Base-by-base conservation (phyloP, 2,113 vertebrate species). In the Sinocyclocheilus anshuiensis region DNA sequence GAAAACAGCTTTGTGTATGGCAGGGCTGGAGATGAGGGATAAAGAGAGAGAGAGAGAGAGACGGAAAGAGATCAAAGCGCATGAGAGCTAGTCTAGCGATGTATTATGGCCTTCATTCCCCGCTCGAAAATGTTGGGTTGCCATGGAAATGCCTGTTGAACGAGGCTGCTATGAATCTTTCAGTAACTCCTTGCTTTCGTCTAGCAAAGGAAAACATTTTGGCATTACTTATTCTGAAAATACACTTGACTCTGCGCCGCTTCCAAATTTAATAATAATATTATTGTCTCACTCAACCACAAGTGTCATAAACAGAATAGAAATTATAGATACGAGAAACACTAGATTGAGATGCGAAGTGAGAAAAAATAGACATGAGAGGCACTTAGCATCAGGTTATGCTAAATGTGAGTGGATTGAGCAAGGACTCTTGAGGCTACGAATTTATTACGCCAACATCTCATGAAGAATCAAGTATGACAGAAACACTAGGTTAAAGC, bases 91-190 rank as follows among this genome's bases (percentile, higher is more conserved):
- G 87, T 55, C 83, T 79, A 83, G 78, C 84, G 78, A 80, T 76
- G 87, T 86, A 88, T 55, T 77, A 84, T 57, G 87, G 89, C 89
- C 89, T 90, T 90, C 89, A 86, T 77, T 88, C 85, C 77, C 79
- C 36, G 67, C 85, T 85, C 57, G 75, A 79, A 90, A 88, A 90
- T 90, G 79, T 81, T 86, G 86, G 79, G 90, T 91, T 91, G 77
- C 90, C 87, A 91, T 91, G 84, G 90, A 89, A 89, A 91, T 87
- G 86, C 85, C 87, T 87, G 84, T 87, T 91, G 90, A 89, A 89
- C 83, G 81, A 87, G 88, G 86, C 80, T 88, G 85, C 86, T 78
- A 89, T 91, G 86, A 91, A 89, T 91, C 81, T 88, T 88, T 89
- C 87, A 88, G 81, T 84, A 86, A 86, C 84, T 87, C 77, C 33